Conservation (phyloP, 2,888 invertebrate genomes). For the Dryococelus australis region DNA sequence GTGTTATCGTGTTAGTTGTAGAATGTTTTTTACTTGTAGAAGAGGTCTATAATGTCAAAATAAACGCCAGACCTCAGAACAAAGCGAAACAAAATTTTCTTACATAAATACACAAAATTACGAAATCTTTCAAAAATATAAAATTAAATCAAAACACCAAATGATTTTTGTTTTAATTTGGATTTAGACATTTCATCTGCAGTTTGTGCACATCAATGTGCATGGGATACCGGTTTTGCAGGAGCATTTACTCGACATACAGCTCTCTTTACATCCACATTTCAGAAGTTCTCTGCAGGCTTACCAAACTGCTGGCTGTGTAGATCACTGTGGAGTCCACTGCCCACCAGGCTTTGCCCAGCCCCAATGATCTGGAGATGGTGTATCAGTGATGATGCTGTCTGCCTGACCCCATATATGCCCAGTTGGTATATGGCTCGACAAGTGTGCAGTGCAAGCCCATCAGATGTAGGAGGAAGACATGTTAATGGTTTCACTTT, state of each 20-base stretch:
- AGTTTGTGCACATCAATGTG: background rate
- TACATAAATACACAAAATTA: background rate
- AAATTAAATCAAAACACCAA: too few relatives aligned
- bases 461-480: constrained; percentile 6
- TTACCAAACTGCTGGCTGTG: too few relatives aligned
- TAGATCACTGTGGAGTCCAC: too few relatives aligned
- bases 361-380: too few relatives aligned
- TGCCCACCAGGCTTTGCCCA: too few relatives aligned
- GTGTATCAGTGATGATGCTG: too few relatives aligned
- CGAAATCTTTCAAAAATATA: too few relatives aligned
- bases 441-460: background rate
- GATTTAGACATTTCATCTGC: background rate
- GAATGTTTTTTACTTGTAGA: constrained; percentile 6
- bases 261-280: background rate
- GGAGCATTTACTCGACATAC: background rate
- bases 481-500: background rate
- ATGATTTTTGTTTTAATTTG: background rate
- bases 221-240: background rate
- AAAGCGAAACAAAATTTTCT: background rate
- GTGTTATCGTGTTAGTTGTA: background rate
- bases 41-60: background rate
- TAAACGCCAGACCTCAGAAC: background rate
- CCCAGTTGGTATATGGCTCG: too few relatives aligned
- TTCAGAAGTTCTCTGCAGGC: too few relatives aligned
- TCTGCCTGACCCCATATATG: too few relatives aligned